Conservation (phyloP, 2,797 vertebrate species). For the Pagetopsis macropterus region DNA sequence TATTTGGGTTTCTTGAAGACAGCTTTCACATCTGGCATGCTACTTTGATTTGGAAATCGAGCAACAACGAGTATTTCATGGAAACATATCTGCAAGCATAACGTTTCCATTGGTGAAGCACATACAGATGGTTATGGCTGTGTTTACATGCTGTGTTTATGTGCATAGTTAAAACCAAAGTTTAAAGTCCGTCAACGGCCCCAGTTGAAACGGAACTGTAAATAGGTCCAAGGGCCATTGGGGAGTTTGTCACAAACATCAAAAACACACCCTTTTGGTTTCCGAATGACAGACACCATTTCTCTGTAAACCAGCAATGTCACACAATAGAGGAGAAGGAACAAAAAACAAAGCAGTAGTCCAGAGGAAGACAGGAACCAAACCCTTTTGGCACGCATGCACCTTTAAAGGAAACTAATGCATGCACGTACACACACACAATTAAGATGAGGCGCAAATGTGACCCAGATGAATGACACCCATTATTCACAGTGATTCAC, state of each 20-base stretch:
- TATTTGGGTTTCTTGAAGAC: constrained; percentile 31
- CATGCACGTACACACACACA: neutral
- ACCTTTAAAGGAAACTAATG: constrained; percentile 1
- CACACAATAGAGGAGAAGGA: constrained; percentile 45
- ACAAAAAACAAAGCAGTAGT: constrained; percentile 43
- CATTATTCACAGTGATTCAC: constrained; percentile 15
- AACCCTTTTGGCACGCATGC: constrained; percentile 45
- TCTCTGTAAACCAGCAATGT: constrained; percentile 28
- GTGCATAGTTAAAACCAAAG: neutral
- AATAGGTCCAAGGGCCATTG: constrained; percentile 39
- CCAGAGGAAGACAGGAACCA: constrained; percentile 37
- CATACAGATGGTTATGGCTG: constrained; percentile 2
- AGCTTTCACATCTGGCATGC: constrained; percentile 7
- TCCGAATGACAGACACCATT: constrained; percentile 5
- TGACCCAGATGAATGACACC: constrained; percentile 33
- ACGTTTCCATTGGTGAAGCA: constrained; percentile 8
- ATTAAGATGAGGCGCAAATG: constrained; percentile 13
- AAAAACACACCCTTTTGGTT: constrained; percentile 29
- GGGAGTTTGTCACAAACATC: neutral
- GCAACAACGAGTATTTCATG: constrained; percentile 32
- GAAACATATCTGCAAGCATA: constrained; percentile 17
- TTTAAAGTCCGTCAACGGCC: constrained; percentile 58
- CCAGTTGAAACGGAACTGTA: neutral
- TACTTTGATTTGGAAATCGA: constrained; percentile 39
- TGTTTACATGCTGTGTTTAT: constrained; percentile 6